A percentile compares a stretch with the other conserved stretches of the same genome.
These are phyloP conservation scores for Ornithoptera alexandrae DNA, from an alignment of 2,888 invertebrate genomes.

Conservation along the genomic window DNA sequence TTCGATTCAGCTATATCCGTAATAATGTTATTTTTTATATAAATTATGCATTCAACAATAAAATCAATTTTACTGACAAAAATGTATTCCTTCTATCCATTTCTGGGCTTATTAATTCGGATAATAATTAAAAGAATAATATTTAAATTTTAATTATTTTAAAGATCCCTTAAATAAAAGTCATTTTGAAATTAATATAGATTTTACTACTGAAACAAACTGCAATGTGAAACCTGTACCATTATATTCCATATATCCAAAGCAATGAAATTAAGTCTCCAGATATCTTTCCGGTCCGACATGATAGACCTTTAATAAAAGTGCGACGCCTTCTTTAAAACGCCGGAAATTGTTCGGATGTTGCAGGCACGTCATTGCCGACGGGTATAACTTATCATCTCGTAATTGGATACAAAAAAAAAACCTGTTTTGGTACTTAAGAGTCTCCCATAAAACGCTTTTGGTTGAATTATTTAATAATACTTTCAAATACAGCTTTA, in stretches of 20 bases:
- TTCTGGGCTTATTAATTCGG: no score
- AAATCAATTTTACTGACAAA: no score
- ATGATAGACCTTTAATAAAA: not conserved
- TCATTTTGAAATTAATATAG: no score
- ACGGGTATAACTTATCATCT: not conserved
- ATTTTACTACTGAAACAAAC: not conserved
- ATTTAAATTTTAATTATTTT: no score
- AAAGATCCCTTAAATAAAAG: no score
- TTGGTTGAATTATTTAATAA: no score
- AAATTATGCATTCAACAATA: not conserved
- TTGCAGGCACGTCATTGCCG: not conserved
- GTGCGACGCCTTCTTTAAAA: not conserved
- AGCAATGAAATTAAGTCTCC: not conserved
- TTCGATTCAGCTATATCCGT: not conserved
- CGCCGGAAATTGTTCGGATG: conserved; percentile 2
- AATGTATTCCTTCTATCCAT: no score
- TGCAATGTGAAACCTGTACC: not conserved
- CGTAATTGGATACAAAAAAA: not conserved
- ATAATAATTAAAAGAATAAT: no score
- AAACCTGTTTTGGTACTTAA: no score
- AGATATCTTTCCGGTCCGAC: not conserved
- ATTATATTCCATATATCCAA: not conserved
- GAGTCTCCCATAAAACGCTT: no score
- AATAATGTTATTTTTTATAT: not conserved
- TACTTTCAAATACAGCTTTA: no score